These are phyloP conservation scores for Todus mexicanus DNA, from an alignment of 2,797 vertebrate genomes.

Conservation along the genomic window DNA sequence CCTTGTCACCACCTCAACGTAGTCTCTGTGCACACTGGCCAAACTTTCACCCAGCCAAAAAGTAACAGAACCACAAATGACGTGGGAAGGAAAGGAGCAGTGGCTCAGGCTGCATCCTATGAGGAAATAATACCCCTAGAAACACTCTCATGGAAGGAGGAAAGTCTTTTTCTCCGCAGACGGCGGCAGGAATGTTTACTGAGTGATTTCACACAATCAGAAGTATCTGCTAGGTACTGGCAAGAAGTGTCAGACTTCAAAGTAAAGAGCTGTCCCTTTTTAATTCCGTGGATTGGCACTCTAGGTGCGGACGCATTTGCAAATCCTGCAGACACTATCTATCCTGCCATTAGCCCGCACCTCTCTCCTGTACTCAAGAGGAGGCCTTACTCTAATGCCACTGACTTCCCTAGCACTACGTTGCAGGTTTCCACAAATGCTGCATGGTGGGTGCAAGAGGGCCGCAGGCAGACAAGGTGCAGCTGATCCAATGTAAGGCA, in stretches of 20 bases:
- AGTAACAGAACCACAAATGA: neutral
- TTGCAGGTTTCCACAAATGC: neutral
- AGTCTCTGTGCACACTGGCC: neutral
- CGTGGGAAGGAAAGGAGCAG: neutral
- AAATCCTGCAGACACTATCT: neutral
- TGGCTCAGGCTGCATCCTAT: neutral
- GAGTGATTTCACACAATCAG: constrained; percentile 14
- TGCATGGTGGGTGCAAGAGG: accelerated
- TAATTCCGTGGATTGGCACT: neutral
- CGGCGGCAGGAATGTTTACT: neutral
- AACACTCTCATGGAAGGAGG: neutral
- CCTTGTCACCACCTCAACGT: neutral
- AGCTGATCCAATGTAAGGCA: neutral
- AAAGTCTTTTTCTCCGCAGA: neutral
- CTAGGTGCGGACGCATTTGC: neutral
- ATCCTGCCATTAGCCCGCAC: neutral
- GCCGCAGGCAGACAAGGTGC: neutral
- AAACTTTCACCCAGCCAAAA: neutral
- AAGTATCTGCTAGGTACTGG: constrained; percentile 11
- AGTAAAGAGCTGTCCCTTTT: neutral
- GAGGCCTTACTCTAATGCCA: neutral
- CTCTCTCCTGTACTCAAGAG: neutral
- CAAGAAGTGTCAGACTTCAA: constrained; percentile 52
- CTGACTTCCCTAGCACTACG: accelerated
- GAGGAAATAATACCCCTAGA: neutral